These are phyloP conservation scores for Pygoscelis adeliae DNA, from an alignment of 2,113 vertebrate genomes.

Conservation along the genomic window DNA sequence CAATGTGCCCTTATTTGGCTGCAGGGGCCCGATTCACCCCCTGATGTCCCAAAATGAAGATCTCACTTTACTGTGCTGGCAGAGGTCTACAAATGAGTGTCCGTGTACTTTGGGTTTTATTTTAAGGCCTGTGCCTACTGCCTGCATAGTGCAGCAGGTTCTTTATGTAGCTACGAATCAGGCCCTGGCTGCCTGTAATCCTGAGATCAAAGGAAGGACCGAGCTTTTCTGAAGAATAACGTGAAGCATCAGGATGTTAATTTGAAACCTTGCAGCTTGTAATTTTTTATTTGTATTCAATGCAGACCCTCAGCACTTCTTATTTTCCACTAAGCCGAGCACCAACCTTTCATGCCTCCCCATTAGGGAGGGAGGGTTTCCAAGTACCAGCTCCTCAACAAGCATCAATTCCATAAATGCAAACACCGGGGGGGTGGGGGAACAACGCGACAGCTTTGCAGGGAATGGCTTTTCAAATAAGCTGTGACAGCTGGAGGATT, in stretches of 20 bases:
- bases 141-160: neutral
- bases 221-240: neutral
- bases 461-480: neutral
- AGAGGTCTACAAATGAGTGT: neutral
- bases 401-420: neutral
- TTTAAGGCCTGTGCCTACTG: neutral
- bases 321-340: neutral
- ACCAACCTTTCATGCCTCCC: neutral
- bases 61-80: neutral
- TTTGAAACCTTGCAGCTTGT: neutral
- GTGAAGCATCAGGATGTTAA: neutral
- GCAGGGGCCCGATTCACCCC: neutral
- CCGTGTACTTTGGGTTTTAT: neutral
- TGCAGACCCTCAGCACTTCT: neutral
- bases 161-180: neutral
- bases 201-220: neutral
- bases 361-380: neutral
- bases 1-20: neutral
- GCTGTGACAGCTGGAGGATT: neutral
- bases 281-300: slow-evolving; percentile 17
- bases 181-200: neutral
- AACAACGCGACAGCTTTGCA: neutral
- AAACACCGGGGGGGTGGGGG: neutral
- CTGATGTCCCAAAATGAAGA: neutral
- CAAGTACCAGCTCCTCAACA: neutral